These are phyloP conservation scores for Brachypodius melanocephalos DNA, from an alignment of 2,113 vertebrate species.

Conservation along the genomic window DNA sequence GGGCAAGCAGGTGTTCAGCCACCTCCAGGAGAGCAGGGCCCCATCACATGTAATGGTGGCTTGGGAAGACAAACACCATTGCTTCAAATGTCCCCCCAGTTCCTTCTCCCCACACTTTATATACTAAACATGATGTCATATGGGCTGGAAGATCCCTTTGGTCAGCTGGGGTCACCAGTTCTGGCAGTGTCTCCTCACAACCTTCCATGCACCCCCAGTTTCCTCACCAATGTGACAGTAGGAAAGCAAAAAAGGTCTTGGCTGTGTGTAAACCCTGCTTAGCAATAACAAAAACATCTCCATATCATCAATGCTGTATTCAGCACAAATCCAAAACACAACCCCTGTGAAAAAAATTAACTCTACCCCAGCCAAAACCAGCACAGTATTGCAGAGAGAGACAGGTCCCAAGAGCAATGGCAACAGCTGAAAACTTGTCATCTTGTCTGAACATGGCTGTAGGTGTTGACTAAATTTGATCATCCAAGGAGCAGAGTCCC, in stretches of 20 bases:
- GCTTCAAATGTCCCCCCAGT: neutral
- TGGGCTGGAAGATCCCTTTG: neutral
- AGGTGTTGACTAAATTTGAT: neutral
- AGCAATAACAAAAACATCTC: neutral
- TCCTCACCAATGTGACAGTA: neutral
- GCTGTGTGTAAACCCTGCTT: neutral
- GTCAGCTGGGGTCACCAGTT: neutral
- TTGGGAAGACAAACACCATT: neutral
- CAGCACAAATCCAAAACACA: neutral
- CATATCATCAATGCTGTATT: neutral
- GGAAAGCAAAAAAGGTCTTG: neutral
- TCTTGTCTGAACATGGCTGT: neutral
- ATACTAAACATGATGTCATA: neutral
- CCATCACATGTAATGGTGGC: rapidly evolving
- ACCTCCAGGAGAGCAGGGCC: neutral
- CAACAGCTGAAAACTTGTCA: neutral
- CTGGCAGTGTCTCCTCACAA: neutral
- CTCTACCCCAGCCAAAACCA: neutral
- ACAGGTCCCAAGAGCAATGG: neutral
- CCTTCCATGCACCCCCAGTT: neutral
- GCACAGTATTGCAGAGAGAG: neutral
- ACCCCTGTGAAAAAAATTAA: neutral
- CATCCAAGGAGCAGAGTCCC: neutral
- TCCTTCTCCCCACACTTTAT: neutral
- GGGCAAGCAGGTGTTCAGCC: neutral